These are phyloP conservation scores for Diorhabda carinulata DNA, from an alignment of 1,140 invertebrate genomes.

Conservation along the genomic window DNA sequence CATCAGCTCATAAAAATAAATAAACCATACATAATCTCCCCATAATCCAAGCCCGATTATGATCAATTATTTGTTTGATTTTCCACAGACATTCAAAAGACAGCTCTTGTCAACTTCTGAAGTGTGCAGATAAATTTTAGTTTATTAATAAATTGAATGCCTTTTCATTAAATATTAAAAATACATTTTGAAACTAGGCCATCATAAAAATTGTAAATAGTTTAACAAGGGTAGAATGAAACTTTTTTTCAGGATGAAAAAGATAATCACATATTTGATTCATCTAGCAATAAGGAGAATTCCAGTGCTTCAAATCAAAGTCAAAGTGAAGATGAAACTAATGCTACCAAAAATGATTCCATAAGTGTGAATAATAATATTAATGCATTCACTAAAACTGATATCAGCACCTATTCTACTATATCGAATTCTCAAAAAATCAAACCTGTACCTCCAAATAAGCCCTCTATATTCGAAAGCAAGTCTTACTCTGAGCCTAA, in stretches of 20 bases:
- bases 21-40: too few relatives aligned
- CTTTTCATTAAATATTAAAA: too few relatives aligned
- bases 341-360: slow-evolving; percentile 24
- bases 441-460: slow-evolving; percentile 2
- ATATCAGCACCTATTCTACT: slow-evolving; percentile 13
- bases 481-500: slow-evolving; percentile 29
- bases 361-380: slow-evolving; percentile 17
- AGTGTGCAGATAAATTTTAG: too few relatives aligned
- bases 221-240: not conserved
- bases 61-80: too few relatives aligned
- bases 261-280: slow-evolving; percentile 35
- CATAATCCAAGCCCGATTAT: too few relatives aligned
- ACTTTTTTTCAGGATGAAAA: slow-evolving; percentile 37
- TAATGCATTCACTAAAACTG: slow-evolving; percentile 11
- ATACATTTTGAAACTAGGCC: too few relatives aligned
- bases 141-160: too few relatives aligned
- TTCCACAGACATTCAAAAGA: too few relatives aligned
- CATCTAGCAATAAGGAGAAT: slow-evolving; percentile 31
- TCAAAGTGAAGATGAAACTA: slow-evolving; percentile 41
- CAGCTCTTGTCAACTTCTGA: too few relatives aligned
- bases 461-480: slow-evolving; percentile 13
- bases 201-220: too few relatives aligned
- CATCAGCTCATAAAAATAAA: too few relatives aligned
- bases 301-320: slow-evolving; percentile 38
- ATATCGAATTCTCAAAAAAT: not conserved